phyloP scores from a whole-genome alignment of 2,113 vertebrate species.

The Nesoenas mayeri region DNA sequence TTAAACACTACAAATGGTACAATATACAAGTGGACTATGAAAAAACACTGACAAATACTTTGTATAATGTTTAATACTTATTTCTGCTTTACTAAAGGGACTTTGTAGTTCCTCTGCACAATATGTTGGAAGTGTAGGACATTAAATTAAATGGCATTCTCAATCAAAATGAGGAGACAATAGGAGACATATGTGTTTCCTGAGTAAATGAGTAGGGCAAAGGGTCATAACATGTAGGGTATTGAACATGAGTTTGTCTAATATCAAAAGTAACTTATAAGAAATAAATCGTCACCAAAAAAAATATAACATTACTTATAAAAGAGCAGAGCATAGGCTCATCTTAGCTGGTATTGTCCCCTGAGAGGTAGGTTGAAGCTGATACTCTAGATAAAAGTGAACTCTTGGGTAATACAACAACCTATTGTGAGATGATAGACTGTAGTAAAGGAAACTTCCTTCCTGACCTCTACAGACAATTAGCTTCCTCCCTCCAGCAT shows the following conservation, averaged over 20 bases:
- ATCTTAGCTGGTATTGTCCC: not conserved
- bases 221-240: not conserved
- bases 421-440: not conserved
- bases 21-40: not conserved
- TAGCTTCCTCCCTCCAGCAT: slow-evolving; percentile 29
- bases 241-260: not conserved
- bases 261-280: not conserved
- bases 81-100: not conserved
- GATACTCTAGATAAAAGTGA: not conserved
- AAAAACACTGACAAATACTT: not conserved
- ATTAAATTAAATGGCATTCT: not conserved
- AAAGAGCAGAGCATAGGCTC: not conserved
- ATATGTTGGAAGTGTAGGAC: not conserved
- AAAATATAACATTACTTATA: not conserved
- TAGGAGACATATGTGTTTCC: not conserved
- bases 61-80: not conserved
- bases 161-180: not conserved
- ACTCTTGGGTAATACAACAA: not conserved
- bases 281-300: not conserved
- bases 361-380: not conserved
- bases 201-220: not conserved
- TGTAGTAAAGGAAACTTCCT: not conserved
- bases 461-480: slow-evolving; percentile 41
- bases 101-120: not conserved
- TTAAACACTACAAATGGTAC: not conserved